Conservation (phyloP, 2,888 invertebrate genomes). For the Periphyllus acericola region DNA sequence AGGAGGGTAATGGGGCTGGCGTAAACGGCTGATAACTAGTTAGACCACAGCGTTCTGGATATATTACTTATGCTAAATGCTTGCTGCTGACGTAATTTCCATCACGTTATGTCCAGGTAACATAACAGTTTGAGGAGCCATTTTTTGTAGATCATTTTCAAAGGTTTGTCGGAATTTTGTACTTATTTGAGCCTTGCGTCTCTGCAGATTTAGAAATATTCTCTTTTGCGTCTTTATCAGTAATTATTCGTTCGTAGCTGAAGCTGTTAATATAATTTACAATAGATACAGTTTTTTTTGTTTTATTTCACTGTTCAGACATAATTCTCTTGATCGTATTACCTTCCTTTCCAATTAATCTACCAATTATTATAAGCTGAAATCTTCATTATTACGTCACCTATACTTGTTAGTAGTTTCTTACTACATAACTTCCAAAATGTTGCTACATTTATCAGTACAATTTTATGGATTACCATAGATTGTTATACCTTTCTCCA, state of each 20-base stretch:
- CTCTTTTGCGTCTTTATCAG: slow-evolving; percentile 92
- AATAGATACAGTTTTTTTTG: slow-evolving; percentile 93
- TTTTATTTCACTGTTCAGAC: slow-evolving; percentile 97
- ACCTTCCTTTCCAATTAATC: slow-evolving; percentile 97
- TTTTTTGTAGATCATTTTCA: slow-evolving; percentile 87
- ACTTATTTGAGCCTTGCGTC: slow-evolving; percentile 94
- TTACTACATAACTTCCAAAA: slow-evolving; percentile 96
- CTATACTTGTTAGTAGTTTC: slow-evolving; percentile 93
- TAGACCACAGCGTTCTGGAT: slow-evolving; percentile 72
- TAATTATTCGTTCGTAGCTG: slow-evolving; percentile 95
- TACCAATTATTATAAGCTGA: slow-evolving; percentile 98
- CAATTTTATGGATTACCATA: slow-evolving; percentile 98
- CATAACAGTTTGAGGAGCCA: slow-evolving; percentile 88
- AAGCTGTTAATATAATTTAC: slow-evolving; percentile 95
- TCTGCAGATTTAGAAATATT: slow-evolving; percentile 93
- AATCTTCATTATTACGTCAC: slow-evolving; percentile 93
- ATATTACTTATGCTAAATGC: no score
- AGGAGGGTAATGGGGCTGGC: slow-evolving; percentile 74
- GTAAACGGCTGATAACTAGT: slow-evolving; percentile 66
- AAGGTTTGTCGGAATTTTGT: slow-evolving; percentile 95
- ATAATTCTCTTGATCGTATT: slow-evolving; percentile 98
- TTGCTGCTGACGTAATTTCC: slow-evolving; percentile 94
- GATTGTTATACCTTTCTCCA: slow-evolving; percentile 95
- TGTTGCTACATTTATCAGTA: slow-evolving; percentile 96
- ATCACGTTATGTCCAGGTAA: slow-evolving; percentile 94